These are phyloP conservation scores for Carduelis carduelis DNA, from an alignment of 2,797 vertebrate species.

Conservation along the genomic window DNA sequence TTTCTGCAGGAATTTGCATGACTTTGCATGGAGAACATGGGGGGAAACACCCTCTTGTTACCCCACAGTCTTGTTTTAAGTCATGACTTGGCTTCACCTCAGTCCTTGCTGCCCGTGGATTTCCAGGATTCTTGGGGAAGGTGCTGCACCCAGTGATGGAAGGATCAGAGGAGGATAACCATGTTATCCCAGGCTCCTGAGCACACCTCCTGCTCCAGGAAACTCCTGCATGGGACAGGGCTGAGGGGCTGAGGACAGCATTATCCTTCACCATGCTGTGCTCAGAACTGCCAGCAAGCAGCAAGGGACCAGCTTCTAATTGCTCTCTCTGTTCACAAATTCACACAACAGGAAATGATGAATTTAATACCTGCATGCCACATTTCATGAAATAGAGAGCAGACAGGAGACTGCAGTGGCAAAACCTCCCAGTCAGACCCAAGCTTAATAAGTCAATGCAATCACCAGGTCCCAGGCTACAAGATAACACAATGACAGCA, in stretches of 20 bases:
- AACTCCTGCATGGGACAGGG: background rate
- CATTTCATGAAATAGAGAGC: background rate
- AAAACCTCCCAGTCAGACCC: background rate
- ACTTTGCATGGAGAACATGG: background rate
- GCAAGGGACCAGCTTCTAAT: background rate
- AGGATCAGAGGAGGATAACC: background rate
- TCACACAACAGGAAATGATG: background rate
- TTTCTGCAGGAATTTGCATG: background rate
- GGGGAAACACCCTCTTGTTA: background rate
- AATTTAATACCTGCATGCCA: background rate
- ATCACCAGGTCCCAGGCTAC: slow-evolving; percentile 13
- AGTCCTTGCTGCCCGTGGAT: background rate
- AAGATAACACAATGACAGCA: background rate
- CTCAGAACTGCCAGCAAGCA: background rate
- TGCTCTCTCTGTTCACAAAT: background rate
- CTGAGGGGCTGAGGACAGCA: background rate
- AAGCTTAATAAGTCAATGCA: background rate
- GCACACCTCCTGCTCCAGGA: background rate
- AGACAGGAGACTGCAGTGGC: background rate
- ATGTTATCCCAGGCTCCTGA: background rate
- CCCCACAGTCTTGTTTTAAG: background rate
- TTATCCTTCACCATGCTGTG: background rate
- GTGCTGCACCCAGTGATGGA: background rate
- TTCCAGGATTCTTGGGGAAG: background rate
- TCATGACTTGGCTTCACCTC: background rate